Evolutionary conservation across 2,797 vertebrate species (phyloP).

Genomic region (Iguana delicatissima): DNA sequence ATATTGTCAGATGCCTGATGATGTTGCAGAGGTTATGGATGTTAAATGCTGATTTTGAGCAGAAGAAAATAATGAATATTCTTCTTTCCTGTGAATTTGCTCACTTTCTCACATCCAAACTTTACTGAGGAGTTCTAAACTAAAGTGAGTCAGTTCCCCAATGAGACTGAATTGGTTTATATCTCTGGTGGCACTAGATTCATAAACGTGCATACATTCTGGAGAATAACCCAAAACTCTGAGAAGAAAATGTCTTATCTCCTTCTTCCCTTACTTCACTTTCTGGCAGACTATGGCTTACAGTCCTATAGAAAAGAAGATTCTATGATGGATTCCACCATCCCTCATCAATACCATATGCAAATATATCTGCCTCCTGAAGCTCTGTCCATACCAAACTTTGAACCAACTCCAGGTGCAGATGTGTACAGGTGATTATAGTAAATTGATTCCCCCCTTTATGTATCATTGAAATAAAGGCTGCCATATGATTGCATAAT

Average conservation of each 20-base stretch:
- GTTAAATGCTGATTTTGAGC: not conserved
- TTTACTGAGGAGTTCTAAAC: conserved; percentile 6
- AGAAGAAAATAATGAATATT: not conserved
- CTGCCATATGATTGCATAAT: conserved; percentile 5
- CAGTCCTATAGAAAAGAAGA: conserved; percentile 82
- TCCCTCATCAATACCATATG: conserved; percentile 78
- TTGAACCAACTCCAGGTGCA: conserved; percentile 80
- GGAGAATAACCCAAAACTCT: not conserved
- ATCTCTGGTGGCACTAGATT: conserved; percentile 12
- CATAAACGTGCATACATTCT: not conserved
- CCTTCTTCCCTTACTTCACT: conserved; percentile 51
- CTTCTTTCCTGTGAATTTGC: not conserved
- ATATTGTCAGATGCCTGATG: not conserved
- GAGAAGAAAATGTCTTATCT: conserved; percentile 28
- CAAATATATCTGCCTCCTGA: conserved; percentile 86
- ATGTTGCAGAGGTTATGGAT: not conserved
- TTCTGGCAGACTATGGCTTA: conserved; percentile 85
- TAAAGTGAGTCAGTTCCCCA: not conserved
- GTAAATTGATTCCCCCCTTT: conserved; percentile 15
- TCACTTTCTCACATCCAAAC: not conserved
- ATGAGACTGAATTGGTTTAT: conserved; percentile 15
- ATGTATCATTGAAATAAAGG: not conserved
- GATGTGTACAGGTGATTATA: conserved; percentile 85
- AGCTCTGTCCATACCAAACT: conserved; percentile 68
- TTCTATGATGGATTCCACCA: conserved; percentile 71